Evolutionary conservation across 2,888 invertebrate genomes (phyloP).

Genomic region (Oscheius sp.): DNA sequence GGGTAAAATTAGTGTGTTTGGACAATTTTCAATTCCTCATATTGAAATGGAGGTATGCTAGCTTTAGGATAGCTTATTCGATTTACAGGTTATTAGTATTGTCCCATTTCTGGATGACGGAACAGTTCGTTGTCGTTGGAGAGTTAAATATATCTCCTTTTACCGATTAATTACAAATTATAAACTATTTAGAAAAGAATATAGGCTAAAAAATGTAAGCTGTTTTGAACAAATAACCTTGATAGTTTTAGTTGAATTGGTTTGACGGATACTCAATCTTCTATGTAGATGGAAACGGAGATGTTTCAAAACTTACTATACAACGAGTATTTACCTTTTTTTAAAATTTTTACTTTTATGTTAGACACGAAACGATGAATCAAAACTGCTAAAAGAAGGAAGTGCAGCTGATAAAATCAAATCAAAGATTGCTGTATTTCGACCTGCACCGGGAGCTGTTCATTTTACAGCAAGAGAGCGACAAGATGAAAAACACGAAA

Average conservation of each 20-base stretch:
- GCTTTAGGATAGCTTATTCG: neutral
- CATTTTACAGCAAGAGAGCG: conserved; percentile 12
- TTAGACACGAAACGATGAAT: conserved; percentile 25
- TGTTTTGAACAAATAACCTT: neutral
- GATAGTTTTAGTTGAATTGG: conserved; percentile 56
- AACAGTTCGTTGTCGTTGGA: conserved; percentile 67
- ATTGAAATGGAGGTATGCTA: conserved; percentile 57
- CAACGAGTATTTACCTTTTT: conserved; percentile 38
- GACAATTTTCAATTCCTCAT: conserved; percentile 56
- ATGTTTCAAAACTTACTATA: conserved; percentile 61
- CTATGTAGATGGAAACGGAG: conserved; percentile 65
- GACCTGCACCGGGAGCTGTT: conserved; percentile 9
- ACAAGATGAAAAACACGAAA: neutral
- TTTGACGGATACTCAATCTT: conserved; percentile 67
- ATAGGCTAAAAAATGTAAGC: conserved; percentile 46
- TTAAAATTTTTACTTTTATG: neutral
- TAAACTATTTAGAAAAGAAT: conserved; percentile 46
- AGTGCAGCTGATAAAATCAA: conserved; percentile 33
- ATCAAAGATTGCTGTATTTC: conserved; percentile 33
- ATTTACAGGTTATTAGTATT: conserved; percentile 33
- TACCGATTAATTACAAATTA: conserved; percentile 43
- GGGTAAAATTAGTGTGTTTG: conserved; percentile 53
- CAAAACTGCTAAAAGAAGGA: conserved; percentile 25
- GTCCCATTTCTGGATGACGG: conserved; percentile 67
- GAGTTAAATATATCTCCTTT: conserved; percentile 60